Evolutionary conservation across 2,797 vertebrate species (phyloP).

Genomic region (Neosilurus mollespiculum): DNA sequence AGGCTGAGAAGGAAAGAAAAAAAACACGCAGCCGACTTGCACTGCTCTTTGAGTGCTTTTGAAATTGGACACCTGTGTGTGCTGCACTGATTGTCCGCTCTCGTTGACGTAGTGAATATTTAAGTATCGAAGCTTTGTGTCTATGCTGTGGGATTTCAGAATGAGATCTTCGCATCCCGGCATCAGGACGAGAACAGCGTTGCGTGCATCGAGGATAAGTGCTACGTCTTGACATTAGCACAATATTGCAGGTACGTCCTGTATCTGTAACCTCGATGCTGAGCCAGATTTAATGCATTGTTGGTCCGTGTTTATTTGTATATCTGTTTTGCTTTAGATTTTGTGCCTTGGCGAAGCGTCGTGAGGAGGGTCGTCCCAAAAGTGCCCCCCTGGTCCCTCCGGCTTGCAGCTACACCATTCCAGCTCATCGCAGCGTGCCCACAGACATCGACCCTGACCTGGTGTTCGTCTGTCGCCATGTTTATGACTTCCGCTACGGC

Average conservation of each 20-base stretch:
- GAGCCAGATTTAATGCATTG: neutral
- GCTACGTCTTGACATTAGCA: slow-evolving; percentile 96
- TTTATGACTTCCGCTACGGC: slow-evolving; percentile 96
- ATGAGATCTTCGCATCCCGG: slow-evolving; percentile 96
- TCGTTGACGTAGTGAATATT: slow-evolving; percentile 23
- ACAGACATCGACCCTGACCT: slow-evolving; percentile 90
- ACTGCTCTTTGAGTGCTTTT: slow-evolving; percentile 37
- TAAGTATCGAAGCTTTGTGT: slow-evolving; percentile 32
- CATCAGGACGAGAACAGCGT: slow-evolving; percentile 99
- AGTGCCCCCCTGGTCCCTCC: slow-evolving; percentile 87
- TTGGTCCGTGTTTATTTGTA: neutral
- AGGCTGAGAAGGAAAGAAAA: neutral
- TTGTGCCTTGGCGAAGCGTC: slow-evolving; percentile 98
- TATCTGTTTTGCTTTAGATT: slow-evolving; percentile 75
- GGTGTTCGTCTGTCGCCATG: slow-evolving; percentile 97
- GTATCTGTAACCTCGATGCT: neutral
- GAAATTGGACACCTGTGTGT: slow-evolving; percentile 38
- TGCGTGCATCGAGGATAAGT: slow-evolving; percentile 99
- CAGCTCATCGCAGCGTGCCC: slow-evolving; percentile 92
- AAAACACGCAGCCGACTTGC: slow-evolving; percentile 32
- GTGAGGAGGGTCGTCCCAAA: slow-evolving; percentile 84
- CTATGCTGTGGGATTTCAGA: slow-evolving; percentile 71
- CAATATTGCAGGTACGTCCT: slow-evolving; percentile 97
- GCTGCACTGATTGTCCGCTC: slow-evolving; percentile 7
- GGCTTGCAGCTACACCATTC: slow-evolving; percentile 83